Evolutionary conservation across 2,797 vertebrate species (phyloP).

Genomic region (Helostoma temminkii): DNA sequence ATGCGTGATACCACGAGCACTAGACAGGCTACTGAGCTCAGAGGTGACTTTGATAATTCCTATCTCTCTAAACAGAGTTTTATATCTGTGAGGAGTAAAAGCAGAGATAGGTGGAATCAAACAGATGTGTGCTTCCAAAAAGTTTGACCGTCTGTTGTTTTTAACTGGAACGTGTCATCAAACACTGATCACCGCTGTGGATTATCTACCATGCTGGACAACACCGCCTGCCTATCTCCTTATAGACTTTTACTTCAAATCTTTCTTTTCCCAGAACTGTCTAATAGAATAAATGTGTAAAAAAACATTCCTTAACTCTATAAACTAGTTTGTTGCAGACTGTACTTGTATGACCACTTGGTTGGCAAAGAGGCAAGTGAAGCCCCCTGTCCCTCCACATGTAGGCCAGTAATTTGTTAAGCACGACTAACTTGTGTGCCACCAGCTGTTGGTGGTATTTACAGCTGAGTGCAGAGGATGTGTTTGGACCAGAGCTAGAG

Average conservation of each 20-base stretch:
- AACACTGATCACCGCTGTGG: constrained; percentile 15
- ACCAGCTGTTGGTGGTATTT: constrained; percentile 89
- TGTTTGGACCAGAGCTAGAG: constrained; percentile 72
- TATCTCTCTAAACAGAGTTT: constrained; percentile 79
- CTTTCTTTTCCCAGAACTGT: neutral
- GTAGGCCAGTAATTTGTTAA: constrained; percentile 81
- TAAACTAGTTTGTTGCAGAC: constrained; percentile 34
- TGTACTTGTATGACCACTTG: constrained; percentile 38
- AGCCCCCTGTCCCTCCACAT: constrained; percentile 61
- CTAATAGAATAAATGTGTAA: constrained; percentile 22
- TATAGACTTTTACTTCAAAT: constrained; percentile 40
- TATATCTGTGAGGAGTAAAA: constrained; percentile 54
- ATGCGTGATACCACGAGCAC: constrained; percentile 85
- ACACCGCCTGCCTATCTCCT: neutral
- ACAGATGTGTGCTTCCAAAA: constrained; percentile 62
- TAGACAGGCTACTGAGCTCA: constrained; percentile 88
- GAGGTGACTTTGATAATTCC: constrained; percentile 92
- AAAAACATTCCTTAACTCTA: constrained; percentile 18
- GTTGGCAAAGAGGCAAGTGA: constrained; percentile 58
- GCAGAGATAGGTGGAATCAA: constrained; percentile 50
- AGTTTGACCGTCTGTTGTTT: constrained; percentile 66
- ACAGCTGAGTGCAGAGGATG: constrained; percentile 82
- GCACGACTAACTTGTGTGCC: constrained; percentile 83
- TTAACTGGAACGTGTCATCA: constrained; percentile 40
- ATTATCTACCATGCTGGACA: constrained; percentile 19